phyloP scores from a whole-genome alignment of 1,140 invertebrate genomes.

The Trachymyrmex septentrionalis region DNA sequence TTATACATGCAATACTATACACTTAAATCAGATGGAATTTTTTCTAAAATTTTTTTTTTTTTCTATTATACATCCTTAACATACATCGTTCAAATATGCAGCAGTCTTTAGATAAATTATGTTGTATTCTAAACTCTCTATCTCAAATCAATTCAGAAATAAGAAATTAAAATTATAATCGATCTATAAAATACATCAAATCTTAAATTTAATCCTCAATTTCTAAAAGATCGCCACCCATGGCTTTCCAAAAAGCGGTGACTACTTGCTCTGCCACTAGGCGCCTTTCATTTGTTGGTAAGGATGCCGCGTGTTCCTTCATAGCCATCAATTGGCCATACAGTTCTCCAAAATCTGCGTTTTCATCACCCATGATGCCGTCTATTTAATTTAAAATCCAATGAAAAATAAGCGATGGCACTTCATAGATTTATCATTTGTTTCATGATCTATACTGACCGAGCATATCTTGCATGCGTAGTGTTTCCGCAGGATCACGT shows the following conservation, averaged over 20 bases:
- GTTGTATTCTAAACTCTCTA: neutral
- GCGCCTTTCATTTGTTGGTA: constrained; percentile 89
- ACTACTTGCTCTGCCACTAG: constrained; percentile 92
- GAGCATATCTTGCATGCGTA: constrained; percentile 81
- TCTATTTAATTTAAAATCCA: constrained; percentile 77
- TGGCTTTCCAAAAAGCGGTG: constrained; percentile 92
- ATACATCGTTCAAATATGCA: neutral
- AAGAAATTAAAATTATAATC: neutral
- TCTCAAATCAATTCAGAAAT: neutral
- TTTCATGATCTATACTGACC: constrained; percentile 70
- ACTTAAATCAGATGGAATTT: constrained; percentile 1
- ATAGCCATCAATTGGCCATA: constrained; percentile 89
- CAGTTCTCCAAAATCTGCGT: constrained; percentile 88
- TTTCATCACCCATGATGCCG: constrained; percentile 85
- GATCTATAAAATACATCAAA: neutral
- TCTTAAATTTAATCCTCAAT: constrained; percentile 83
- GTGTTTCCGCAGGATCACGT: constrained; percentile 74
- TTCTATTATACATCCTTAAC: neutral
- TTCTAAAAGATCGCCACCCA: constrained; percentile 92
- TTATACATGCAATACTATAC: neutral
- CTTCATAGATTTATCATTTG: constrained; percentile 24
- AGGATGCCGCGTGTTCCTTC: constrained; percentile 89
- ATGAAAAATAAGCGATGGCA: constrained; percentile 12
- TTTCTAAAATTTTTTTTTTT: neutral
- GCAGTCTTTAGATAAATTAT: neutral